Conservation (phyloP, 2,888 invertebrate species). For the Acleris literana region DNA sequence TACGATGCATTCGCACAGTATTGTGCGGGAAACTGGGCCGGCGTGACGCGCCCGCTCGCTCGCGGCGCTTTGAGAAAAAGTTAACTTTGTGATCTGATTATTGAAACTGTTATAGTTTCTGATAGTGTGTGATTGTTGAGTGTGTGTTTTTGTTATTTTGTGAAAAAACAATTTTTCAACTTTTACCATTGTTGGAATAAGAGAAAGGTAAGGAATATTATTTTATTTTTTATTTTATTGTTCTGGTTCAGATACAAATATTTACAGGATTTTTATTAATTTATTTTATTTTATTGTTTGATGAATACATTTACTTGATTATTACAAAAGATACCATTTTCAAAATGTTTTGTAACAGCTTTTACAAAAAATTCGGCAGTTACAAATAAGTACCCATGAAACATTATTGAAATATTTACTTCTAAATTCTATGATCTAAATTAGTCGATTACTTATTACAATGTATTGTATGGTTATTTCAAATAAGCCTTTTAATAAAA, state of each 20-base stretch:
- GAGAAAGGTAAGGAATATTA: neutral
- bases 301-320: no score
- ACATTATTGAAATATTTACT: no score
- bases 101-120: neutral
- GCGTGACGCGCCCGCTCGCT: slow-evolving; percentile 16
- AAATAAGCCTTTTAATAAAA: no score
- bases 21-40: neutral
- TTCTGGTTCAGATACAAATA: neutral
- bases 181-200: slow-evolving; percentile 7
- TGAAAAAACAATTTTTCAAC: neutral
- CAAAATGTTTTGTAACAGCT: no score
- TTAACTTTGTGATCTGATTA: neutral
- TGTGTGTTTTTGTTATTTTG: neutral
- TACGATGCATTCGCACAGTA: slow-evolving; percentile 32
- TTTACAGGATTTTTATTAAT: neutral
- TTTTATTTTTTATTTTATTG: neutral
- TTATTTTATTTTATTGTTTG: no score
- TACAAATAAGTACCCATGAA: no score
- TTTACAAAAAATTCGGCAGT: no score
- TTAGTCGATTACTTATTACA: no score
- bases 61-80: slow-evolving; percentile 6
- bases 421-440: no score
- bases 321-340: no score
- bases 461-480: no score
- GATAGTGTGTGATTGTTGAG: neutral